Percentiles rank a stretch among this genome's conserved stretches.
These are phyloP conservation scores for Mallotus villosus DNA, from an alignment of 2,797 vertebrate species.

Conservation along the genomic window DNA sequence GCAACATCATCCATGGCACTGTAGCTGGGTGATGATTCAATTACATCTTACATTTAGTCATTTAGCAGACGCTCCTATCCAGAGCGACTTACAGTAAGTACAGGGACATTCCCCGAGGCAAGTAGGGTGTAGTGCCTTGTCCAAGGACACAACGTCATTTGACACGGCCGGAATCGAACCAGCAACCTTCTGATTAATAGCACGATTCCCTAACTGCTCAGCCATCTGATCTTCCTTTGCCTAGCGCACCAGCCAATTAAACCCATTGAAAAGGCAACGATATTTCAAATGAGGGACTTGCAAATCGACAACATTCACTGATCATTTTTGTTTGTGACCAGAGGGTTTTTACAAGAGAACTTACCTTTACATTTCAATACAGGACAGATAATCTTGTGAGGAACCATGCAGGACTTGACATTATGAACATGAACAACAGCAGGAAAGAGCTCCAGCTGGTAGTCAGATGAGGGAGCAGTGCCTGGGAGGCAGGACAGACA, in stretches of 20 bases:
- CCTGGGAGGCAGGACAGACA: constrained; percentile 63
- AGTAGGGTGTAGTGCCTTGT: no score
- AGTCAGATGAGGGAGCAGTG: constrained; percentile 56
- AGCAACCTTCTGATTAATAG: no score
- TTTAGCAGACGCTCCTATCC: no score
- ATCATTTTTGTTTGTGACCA: no score
- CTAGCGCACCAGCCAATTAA: constrained; percentile 6
- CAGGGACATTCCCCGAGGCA: no score
- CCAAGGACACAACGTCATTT: no score
- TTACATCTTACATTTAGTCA: not conserved
- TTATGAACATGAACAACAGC: not conserved
- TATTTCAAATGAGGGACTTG: not conserved
- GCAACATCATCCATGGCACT: constrained; percentile 26
- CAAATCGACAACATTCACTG: not conserved
- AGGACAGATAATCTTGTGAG: not conserved
- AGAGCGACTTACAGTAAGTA: no score
- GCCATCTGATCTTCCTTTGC: not conserved
- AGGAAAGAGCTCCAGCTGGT: constrained; percentile 63
- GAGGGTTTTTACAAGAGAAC: not conserved
- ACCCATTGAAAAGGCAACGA: not conserved
- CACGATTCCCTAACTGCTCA: no score
- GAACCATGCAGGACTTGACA: not conserved
- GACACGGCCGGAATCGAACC: no score
- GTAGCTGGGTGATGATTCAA: constrained; percentile 12
- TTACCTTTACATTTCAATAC: not conserved